These are phyloP conservation scores for Antigone vipio DNA, from an alignment of 2,113 vertebrate species.

Conservation along the genomic window DNA sequence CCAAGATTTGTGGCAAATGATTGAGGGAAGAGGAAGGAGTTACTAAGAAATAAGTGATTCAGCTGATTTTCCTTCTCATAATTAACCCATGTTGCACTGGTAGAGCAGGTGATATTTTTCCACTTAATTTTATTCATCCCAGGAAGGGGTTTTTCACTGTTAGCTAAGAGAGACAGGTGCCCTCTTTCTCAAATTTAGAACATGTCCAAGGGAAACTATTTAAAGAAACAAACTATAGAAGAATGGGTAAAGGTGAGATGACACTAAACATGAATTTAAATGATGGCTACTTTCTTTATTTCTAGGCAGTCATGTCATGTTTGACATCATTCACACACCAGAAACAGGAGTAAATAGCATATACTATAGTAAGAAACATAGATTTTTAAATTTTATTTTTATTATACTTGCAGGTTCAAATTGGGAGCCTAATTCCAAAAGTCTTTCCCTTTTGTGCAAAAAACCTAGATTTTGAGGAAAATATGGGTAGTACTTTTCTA, in stretches of 20 bases:
- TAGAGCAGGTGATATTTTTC: not conserved
- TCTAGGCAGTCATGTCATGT: not conserved
- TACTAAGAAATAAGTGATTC: not conserved
- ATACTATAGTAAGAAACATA: not conserved
- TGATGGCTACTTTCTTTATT: not conserved
- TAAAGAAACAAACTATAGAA: not conserved
- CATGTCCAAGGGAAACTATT: not conserved
- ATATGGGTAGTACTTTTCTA: not conserved
- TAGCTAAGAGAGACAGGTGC: not conserved
- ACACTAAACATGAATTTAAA: not conserved
- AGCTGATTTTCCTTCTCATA: not conserved
- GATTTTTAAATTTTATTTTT: not conserved
- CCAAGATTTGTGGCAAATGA: not conserved
- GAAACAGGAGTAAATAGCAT: not conserved
- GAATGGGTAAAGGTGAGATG: not conserved
- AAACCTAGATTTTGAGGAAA: not conserved
- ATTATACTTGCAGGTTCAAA: not conserved
- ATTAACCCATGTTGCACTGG: not conserved
- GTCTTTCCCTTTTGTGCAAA: not conserved
- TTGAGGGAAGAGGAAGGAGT: not conserved
- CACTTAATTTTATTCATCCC: not conserved
- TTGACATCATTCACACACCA: not conserved
- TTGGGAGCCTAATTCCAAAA: not conserved
- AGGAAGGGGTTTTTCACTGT: not conserved
- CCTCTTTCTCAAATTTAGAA: not conserved